Conservation (phyloP, 2,888 invertebrate species). For the Sylvicola cinctus region DNA sequence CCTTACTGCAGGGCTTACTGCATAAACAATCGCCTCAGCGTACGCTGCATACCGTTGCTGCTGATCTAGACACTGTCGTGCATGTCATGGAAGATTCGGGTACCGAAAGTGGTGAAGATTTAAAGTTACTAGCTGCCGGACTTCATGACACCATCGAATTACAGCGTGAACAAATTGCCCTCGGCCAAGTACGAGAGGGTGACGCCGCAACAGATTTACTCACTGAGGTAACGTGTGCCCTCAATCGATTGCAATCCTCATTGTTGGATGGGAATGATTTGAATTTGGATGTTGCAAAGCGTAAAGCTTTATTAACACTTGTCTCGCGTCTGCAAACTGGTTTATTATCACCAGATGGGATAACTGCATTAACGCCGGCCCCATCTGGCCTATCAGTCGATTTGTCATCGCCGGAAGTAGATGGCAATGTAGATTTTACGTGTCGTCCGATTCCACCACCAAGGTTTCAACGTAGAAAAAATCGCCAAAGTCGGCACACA, state of each 20-base stretch:
- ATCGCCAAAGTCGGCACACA: constrained; percentile 51
- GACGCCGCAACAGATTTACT: constrained; percentile 28
- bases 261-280: constrained; percentile 34
- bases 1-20: constrained; percentile 44
- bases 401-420: constrained; percentile 16
- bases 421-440: constrained; percentile 9
- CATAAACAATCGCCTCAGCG: constrained; percentile 19
- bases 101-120: constrained; percentile 48
- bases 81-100: constrained; percentile 41
- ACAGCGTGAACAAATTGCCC: constrained; percentile 14
- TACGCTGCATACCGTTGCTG: background rate
- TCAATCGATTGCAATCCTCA: constrained; percentile 52
- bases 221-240: constrained; percentile 55
- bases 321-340: constrained; percentile 48
- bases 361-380: constrained; percentile 11
- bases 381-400: constrained; percentile 11
- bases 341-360: constrained; percentile 21
- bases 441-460: constrained; percentile 19
- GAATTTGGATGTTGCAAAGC: constrained; percentile 28
- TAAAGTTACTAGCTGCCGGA: constrained; percentile 31
- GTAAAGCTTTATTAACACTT: constrained; percentile 40
- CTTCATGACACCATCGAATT: constrained; percentile 30
- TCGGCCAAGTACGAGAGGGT: constrained; percentile 19
- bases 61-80: constrained; percentile 5
- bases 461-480: constrained; percentile 32